Evolutionary conservation across 2,888 invertebrate genomes (phyloP), one percentile per base, ranked within the genome.

Genomic region (Halictus quadricinctus): DNA sequence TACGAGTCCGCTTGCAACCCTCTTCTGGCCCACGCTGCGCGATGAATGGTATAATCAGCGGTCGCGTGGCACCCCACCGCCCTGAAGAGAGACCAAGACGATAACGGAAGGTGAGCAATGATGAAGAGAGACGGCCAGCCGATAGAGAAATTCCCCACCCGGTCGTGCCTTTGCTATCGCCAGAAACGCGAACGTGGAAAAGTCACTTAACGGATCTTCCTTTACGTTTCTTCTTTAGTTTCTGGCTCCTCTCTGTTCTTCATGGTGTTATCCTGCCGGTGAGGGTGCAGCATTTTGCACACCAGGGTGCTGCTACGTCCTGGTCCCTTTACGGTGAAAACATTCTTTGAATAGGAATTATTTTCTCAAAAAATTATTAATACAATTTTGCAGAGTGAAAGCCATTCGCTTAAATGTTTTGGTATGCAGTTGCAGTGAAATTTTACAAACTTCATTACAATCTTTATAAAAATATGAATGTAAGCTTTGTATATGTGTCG

Each of bases 21-120:
- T 92, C 92, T 93, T 93, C 92, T 90, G 88, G 88, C 87, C 83
- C 89, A 83, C 87, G 91, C 90, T 88, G 92, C 81, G 86, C 94
- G 93, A 94, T 94, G 94, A 94, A 94, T 94, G 94, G 94, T 93
- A 94, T 94, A 94, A 94, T 94, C 94, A 94, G 94, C 89, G 94
- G 94, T 94, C 94, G 94, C 94, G 93, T 94, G 94, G 92, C 94
- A 91, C 91, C 92, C 92, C 91, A 89, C 88, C 88, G 88, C 88
- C 89, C 80, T 48, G 21, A 77, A 77, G 85, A 76, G 85, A 69
- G 72, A 87, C 70, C 69, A 80, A 79, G 87, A 77, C 69, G 79
- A 79, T 76, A 79, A 64, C 81, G 81, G 81, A 86, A 86, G 84
- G 78, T 74, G 76, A 50, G 46, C 77, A 18, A 58, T 21, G 46